Evolutionary conservation across 37 sponge, comb jelly and placozoan genomes (phyloP).

Genomic region (Axinella damicornis): DNA sequence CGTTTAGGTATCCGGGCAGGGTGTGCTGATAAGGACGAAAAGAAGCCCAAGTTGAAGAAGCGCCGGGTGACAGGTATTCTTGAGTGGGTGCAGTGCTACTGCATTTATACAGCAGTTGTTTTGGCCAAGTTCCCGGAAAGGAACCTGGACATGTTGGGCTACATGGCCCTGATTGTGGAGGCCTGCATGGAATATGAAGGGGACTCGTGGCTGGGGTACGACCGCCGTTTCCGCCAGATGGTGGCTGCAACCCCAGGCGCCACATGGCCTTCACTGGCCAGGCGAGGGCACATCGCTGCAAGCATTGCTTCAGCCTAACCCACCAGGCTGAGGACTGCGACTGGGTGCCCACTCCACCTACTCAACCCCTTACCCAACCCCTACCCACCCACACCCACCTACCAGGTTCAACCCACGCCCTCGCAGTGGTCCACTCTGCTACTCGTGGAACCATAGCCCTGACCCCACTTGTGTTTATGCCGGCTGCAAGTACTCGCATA

Average conservation of each 20-base stretch:
- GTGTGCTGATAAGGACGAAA: no score
- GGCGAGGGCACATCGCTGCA: slow-evolving; percentile 14
- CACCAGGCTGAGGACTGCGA: slow-evolving; percentile 17
- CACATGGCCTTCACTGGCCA: slow-evolving; percentile 20
- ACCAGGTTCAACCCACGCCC: neutral
- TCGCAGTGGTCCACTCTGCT: neutral
- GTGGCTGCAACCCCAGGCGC: neutral
- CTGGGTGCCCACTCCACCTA: neutral
- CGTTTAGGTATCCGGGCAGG: neutral
- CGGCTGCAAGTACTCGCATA: slow-evolving; percentile 15
- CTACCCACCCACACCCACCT: neutral
- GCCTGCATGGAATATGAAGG: slow-evolving; percentile 14
- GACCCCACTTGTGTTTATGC: neutral
- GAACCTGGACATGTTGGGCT: neutral
- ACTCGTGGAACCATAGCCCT: slow-evolving; percentile 21
- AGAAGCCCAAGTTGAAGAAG: no score
- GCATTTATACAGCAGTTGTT: no score
- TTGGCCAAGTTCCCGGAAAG: neutral
- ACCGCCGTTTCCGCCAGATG: slow-evolving; percentile 30
- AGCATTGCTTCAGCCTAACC: slow-evolving; percentile 33
- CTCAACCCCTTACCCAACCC: no score
- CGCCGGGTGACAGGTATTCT: no score
- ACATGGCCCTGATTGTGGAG: neutral
- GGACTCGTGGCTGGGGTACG: slow-evolving; percentile 11
- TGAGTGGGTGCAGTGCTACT: no score